A percentile compares a stretch with the other conserved stretches of the same genome.
These are phyloP conservation scores for Motacilla alba DNA, from an alignment of 2,113 vertebrate genomes.

Conservation along the genomic window DNA sequence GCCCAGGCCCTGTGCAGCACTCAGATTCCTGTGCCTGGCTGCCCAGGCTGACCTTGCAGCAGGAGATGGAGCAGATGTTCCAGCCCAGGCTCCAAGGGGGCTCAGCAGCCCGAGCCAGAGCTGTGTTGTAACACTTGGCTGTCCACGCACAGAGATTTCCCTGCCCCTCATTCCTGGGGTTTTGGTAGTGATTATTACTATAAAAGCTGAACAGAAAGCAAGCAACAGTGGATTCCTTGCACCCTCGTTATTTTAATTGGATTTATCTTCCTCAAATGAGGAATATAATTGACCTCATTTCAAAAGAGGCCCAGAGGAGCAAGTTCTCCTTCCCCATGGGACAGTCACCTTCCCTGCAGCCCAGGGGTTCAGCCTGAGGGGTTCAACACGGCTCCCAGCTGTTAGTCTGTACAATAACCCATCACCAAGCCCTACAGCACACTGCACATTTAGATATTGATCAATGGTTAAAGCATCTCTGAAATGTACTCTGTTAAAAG, in stretches of 20 bases:
- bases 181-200: not conserved
- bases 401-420: not conserved
- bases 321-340: not conserved
- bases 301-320: not conserved
- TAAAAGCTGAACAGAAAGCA: not conserved
- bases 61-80: constrained; percentile 3
- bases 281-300: not conserved
- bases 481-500: not conserved
- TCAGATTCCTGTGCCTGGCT: not conserved
- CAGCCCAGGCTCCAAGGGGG: not conserved
- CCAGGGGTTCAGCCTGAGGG: not conserved
- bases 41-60: not conserved
- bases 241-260: not conserved
- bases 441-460: constrained; percentile 1
- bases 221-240: not conserved
- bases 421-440: not conserved
- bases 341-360: not conserved
- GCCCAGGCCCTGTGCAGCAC: not conserved
- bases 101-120: not conserved
- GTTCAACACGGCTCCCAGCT: not conserved
- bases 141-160: not conserved
- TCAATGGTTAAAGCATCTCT: constrained; percentile 23
- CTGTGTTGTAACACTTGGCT: constrained; percentile 22
- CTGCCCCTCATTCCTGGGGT: not conserved
- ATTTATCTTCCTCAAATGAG: not conserved